Evolutionary conservation across 1,140 invertebrate species (phyloP).

Genomic region (Drosophila carrolli): DNA sequence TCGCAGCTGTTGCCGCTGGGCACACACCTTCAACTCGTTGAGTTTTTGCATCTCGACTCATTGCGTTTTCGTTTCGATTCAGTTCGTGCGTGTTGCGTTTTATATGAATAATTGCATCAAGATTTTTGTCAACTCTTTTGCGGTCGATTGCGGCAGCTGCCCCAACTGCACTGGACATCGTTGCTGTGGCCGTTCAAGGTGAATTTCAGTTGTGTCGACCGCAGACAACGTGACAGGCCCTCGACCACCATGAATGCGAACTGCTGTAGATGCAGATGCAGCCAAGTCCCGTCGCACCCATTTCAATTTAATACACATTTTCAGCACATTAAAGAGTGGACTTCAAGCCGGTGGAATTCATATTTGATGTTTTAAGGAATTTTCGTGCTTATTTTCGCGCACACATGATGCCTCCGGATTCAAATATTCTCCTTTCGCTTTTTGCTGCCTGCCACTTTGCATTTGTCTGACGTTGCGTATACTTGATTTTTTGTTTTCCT

Average conservation of each 20-base stretch:
- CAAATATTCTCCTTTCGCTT: constrained; percentile 22
- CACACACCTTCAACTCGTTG: constrained; percentile 67
- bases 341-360: constrained; percentile 37
- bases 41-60: constrained; percentile 28
- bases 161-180: constrained; percentile 33
- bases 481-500: constrained; percentile 63
- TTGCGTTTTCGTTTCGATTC: constrained; percentile 11
- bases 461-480: constrained; percentile 67
- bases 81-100: constrained; percentile 33
- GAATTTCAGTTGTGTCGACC: constrained; percentile 67
- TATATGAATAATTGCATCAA: constrained; percentile 81
- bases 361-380: constrained; percentile 42
- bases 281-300: constrained; percentile 27
- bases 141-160: constrained; percentile 37
- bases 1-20: constrained; percentile 65
- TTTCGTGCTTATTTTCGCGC: constrained; percentile 54
- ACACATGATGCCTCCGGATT: constrained; percentile 54
- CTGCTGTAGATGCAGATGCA: constrained; percentile 1
- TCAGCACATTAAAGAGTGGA: constrained; percentile 53
- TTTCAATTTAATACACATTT: constrained; percentile 78
- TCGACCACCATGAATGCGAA: constrained; percentile 67
- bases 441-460: constrained; percentile 31
- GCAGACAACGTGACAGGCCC: constrained; percentile 69
- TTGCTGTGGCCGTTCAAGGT: constrained; percentile 62
- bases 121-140: constrained; percentile 57